phyloP scores from a whole-genome alignment of 2,797 vertebrate genomes.

The Salmo trutta region DNA sequence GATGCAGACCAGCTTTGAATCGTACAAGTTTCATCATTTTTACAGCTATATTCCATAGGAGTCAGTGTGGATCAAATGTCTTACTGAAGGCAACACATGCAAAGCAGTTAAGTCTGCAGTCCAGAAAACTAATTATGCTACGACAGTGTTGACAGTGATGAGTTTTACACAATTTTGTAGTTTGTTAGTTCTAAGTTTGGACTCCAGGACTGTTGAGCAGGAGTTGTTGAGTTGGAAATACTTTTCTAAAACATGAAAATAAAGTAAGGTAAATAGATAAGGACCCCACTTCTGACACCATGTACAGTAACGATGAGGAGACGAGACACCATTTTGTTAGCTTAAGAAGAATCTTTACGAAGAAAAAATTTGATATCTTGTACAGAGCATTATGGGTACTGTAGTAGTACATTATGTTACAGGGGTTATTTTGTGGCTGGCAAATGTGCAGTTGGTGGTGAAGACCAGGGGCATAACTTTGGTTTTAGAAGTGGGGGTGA shows the following conservation, averaged over 20 bases:
- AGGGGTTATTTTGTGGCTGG: neutral
- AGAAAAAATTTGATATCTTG: neutral
- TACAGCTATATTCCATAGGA: constrained; percentile 26
- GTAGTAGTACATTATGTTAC: neutral
- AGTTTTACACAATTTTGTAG: neutral
- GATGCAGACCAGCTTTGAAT: constrained; percentile 42
- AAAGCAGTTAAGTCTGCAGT: constrained; percentile 11
- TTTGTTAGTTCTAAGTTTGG: neutral
- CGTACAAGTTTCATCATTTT: constrained; percentile 33
- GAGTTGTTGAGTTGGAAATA: neutral
- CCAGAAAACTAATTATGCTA: neutral
- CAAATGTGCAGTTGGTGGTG: too few species aligned
- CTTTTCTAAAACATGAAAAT: neutral
- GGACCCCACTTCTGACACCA: too few species aligned
- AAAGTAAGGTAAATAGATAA: too few species aligned
- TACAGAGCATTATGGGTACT: neutral
- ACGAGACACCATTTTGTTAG: neutral
- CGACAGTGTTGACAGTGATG: neutral
- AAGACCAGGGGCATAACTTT: too few species aligned
- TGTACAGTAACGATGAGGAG: too few species aligned
- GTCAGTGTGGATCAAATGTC: constrained; percentile 6
- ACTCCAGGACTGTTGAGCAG: neutral
- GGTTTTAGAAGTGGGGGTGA: too few species aligned
- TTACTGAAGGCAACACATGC: constrained; percentile 9
- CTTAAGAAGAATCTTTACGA: neutral